Evolutionary conservation across 2,797 vertebrate genomes (phyloP).

Genomic region (Pipistrellus pygmaeus): DNA sequence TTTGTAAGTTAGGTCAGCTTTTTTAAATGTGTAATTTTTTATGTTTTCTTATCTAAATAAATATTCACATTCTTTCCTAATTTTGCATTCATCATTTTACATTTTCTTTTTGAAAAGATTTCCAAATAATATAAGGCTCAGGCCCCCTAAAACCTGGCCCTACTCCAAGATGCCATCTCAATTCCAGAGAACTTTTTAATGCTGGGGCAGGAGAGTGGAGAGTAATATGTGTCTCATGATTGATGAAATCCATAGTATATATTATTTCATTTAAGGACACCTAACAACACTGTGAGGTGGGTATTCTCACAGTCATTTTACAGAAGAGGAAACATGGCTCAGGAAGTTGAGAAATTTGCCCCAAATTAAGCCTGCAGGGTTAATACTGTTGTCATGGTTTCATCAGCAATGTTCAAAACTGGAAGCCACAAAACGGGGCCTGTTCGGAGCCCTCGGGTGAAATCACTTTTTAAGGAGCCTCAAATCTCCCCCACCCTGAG

Average conservation of each 20-base stretch:
- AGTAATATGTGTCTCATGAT: background rate
- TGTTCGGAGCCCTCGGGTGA: background rate
- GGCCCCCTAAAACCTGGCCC: background rate
- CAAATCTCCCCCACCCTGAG: background rate
- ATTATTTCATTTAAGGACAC: slow-evolving; percentile 28
- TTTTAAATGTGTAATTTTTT: slow-evolving; percentile 33
- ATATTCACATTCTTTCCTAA: slow-evolving; percentile 39
- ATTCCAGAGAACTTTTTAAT: slow-evolving; percentile 28
- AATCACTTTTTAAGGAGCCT: background rate
- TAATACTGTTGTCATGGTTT: background rate
- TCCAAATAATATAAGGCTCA: slow-evolving; percentile 4
- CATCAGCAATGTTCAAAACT: background rate
- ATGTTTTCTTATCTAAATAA: slow-evolving; percentile 41
- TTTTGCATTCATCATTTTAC: slow-evolving; percentile 46
- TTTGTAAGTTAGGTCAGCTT: background rate
- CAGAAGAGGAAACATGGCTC: background rate
- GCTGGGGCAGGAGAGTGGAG: too few relatives aligned
- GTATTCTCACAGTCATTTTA: background rate
- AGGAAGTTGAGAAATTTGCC: background rate
- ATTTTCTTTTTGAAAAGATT: slow-evolving; percentile 7
- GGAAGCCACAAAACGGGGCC: background rate
- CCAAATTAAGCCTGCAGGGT: background rate
- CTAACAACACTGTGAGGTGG: background rate
- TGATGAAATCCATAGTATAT: background rate
- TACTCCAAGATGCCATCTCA: background rate